phyloP scores from a whole-genome alignment of 2,888 invertebrate genomes.

The Harmothoe impar region DNA sequence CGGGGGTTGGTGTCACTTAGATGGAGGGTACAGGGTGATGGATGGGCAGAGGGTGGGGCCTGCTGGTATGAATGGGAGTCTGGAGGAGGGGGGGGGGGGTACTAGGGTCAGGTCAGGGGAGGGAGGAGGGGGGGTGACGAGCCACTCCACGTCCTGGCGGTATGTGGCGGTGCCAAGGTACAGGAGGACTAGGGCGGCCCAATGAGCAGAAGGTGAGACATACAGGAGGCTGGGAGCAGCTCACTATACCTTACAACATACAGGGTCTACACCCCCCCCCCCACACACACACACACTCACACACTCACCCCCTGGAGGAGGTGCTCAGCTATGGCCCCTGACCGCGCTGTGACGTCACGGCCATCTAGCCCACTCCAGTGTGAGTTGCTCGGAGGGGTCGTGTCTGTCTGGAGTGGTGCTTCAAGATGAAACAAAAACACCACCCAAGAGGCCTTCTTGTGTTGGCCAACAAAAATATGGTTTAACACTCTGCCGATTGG shows the following conservation, averaged over 20 bases:
- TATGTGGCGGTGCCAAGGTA: not conserved
- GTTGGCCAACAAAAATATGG: too few relatives aligned
- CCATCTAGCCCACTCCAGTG: not conserved
- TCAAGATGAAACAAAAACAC: too few relatives aligned
- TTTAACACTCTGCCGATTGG: too few relatives aligned
- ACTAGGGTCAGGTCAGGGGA: not conserved
- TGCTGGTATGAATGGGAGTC: constrained; percentile 57
- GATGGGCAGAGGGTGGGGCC: not conserved
- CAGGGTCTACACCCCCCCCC: not conserved
- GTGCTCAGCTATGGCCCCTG: not conserved
- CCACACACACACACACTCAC: too few relatives aligned
- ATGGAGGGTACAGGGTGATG: not conserved
- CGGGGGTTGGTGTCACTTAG: constrained; percentile 28
- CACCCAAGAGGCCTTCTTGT: too few relatives aligned
- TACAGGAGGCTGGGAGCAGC: not conserved
- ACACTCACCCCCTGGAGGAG: not conserved
- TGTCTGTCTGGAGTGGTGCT: too few relatives aligned
- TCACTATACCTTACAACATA: not conserved
- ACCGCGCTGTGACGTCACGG: not conserved
- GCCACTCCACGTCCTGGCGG: not conserved
- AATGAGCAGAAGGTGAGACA: too few relatives aligned
- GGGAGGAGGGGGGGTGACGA: not conserved
- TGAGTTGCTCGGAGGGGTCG: too few relatives aligned
- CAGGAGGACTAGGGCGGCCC: not conserved
- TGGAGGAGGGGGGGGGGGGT: not conserved